These are phyloP conservation scores for Nasonia vitripennis DNA, from an alignment of 1,140 invertebrate genomes.

Conservation along the genomic window DNA sequence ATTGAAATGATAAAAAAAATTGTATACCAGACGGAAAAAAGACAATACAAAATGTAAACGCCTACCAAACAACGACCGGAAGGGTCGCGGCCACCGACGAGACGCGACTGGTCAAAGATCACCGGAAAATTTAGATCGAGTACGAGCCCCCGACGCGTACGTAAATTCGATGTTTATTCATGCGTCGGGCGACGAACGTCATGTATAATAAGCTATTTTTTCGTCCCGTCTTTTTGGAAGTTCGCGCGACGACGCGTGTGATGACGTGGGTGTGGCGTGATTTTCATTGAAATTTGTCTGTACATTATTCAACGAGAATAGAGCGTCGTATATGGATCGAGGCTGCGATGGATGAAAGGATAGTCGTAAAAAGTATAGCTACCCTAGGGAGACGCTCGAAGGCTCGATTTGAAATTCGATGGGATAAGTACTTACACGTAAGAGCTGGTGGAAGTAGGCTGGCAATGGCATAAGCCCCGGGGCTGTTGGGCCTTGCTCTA, in stretches of 20 bases:
- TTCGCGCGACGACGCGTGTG: neutral
- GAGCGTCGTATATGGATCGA: too few species aligned
- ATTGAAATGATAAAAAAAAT: too few species aligned
- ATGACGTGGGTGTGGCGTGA: neutral
- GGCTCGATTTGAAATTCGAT: neutral
- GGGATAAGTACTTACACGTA: neutral
- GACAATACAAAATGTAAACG: neutral
- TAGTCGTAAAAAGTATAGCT: neutral
- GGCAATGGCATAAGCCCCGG: conserved; percentile 59
- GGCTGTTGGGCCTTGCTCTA: conserved; percentile 45
- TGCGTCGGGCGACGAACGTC: neutral
- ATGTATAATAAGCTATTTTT: neutral
- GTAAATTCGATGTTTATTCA: conserved; percentile 8
- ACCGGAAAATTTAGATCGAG: conserved; percentile 14
- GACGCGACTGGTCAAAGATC: conserved; percentile 20
- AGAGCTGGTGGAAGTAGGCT: neutral
- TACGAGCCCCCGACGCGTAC: neutral
- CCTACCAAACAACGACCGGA: neutral
- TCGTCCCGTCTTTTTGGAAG: neutral
- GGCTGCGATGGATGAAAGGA: neutral
- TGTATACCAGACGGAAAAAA: neutral
- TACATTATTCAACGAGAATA: too few species aligned
- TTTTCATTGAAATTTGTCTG: neutral
- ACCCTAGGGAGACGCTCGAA: neutral
- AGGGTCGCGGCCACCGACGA: neutral